Evolutionary conservation across 2,797 vertebrate species (phyloP), one percentile per base, ranked within the genome.

Genomic region (Sternarchorhynchus goeldii): DNA sequence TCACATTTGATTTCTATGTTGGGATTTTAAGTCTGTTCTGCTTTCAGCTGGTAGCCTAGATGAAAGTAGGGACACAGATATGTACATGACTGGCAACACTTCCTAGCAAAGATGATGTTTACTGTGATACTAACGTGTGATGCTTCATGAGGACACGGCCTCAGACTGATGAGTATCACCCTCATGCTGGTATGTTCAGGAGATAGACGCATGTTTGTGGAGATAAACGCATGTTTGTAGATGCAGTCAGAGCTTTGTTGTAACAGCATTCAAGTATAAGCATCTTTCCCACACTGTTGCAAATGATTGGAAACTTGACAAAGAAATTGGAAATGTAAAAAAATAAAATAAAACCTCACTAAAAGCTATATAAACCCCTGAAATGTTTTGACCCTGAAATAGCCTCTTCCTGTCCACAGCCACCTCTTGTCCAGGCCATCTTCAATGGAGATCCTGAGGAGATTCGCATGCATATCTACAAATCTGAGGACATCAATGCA

Each of bases 391-490:
- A 14, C 41, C 12, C 45, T 50, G 45, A 50, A 50, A 50, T 14
- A 67, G 39, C 32, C 60, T 75, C 12, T 74, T 21, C 45, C 73
- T 69, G 45, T 79, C 87, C 82, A 59, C 81, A 99, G 97, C 96
- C 97, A 41, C 95, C 95, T 4, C 93, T 99, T 86, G 93, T 99
- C 88, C 96, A 99, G 84, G 97, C 97, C 0, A 97, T 99, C 89
- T 99, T 99, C 90, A 96, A 93, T 0, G 95, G 96, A n/a, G 96
- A 99, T 86, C 95, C 95, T 0, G 97, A 99, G 72, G 96, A 98
- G 91, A 97, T 98, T 80, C 95, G 96, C 1, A 94, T 95, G 94
- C 91, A 99, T 86, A 97, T 99, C 86, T 97, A 96, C 90, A 99
- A 99, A 89, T 97, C 96, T 0, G 97, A 99, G 88, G 97, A 99